A percentile compares a stretch with the other conserved stretches of the same genome.
Evolutionary conservation across 1,140 invertebrate species (phyloP).

Genomic region (Calephelis nemesis): DNA sequence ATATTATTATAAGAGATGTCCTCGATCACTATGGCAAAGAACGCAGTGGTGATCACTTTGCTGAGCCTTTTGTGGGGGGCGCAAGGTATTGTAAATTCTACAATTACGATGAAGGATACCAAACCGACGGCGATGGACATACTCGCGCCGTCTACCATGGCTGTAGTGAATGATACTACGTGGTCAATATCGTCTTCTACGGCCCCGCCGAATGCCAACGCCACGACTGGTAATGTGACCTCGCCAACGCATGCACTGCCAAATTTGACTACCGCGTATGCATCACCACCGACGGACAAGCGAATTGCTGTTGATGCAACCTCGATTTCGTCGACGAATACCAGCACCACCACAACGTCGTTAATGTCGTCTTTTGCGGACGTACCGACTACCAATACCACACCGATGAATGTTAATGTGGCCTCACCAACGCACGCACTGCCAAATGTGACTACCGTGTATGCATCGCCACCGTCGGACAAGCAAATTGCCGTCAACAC

Average conservation of each 20-base stretch:
- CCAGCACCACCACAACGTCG: neutral
- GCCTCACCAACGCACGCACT: too few relatives aligned
- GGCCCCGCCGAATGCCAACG: neutral
- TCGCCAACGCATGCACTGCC: too few relatives aligned
- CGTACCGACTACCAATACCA: neutral
- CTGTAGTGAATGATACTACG: neutral
- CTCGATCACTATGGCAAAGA: neutral
- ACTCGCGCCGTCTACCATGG: neutral
- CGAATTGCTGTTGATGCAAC: neutral
- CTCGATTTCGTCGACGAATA: too few relatives aligned
- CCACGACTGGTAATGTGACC: neutral
- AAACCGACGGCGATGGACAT: neutral
- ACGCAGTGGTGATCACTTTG: neutral
- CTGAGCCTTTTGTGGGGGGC: neutral
- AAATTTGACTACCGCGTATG: neutral
- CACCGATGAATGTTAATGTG: too few relatives aligned
- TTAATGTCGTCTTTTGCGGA: neutral
- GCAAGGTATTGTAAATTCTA: neutral
- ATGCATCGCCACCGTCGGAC: neutral
- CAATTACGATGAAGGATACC: conserved; percentile 2
- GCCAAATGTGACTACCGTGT: too few relatives aligned
- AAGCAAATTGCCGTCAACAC: neutral
- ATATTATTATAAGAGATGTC: neutral
- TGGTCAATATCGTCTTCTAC: neutral
- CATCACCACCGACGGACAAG: neutral